These are phyloP conservation scores for Turritopsis dohrnii DNA, from an alignment of 30 jellyfish, hydroid and myxozoan genomes.

Conservation along the genomic window DNA sequence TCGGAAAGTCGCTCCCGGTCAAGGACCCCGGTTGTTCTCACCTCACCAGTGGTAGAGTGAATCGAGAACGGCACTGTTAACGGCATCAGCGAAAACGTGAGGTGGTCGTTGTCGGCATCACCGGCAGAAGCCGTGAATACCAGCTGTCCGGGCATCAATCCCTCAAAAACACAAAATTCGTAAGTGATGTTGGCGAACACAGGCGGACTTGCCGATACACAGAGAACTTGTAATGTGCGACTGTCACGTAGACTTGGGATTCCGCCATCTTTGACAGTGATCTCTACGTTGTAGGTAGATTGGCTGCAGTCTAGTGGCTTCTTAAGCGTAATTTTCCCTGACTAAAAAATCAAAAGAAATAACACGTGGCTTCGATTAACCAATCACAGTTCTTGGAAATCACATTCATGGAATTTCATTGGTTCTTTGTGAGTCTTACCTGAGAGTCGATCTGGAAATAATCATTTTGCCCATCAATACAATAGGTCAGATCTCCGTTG, in stretches of 20 bases:
- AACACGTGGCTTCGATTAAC: too few relatives aligned
- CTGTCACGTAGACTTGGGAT: conserved; percentile 4
- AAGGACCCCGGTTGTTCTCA: conserved; percentile 44
- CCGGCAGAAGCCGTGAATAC: conserved; percentile 54
- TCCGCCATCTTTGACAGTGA: conserved; percentile 54
- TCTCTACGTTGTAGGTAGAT: not conserved
- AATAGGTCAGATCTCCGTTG: conserved; percentile 36
- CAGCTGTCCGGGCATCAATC: conserved; percentile 27
- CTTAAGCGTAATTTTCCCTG: not conserved
- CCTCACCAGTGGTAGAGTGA: conserved; percentile 58
- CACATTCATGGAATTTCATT: too few relatives aligned
- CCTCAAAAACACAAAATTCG: conserved; percentile 30
- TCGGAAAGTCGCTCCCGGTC: conserved; percentile 47
- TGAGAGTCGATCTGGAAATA: not conserved
- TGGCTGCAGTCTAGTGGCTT: not conserved
- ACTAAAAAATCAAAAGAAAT: too few relatives aligned
- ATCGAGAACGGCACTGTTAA: conserved; percentile 42
- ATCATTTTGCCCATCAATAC: conserved; percentile 47
- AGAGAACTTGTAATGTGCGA: not conserved
- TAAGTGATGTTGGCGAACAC: not conserved
- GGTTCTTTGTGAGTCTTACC: too few relatives aligned
- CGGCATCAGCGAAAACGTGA: conserved; percentile 37
- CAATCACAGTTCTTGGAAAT: too few relatives aligned
- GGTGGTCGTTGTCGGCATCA: conserved; percentile 53
- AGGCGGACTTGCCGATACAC: not conserved